Evolutionary conservation across 1,140 invertebrate species (phyloP).

Genomic region (Samia ricini): DNA sequence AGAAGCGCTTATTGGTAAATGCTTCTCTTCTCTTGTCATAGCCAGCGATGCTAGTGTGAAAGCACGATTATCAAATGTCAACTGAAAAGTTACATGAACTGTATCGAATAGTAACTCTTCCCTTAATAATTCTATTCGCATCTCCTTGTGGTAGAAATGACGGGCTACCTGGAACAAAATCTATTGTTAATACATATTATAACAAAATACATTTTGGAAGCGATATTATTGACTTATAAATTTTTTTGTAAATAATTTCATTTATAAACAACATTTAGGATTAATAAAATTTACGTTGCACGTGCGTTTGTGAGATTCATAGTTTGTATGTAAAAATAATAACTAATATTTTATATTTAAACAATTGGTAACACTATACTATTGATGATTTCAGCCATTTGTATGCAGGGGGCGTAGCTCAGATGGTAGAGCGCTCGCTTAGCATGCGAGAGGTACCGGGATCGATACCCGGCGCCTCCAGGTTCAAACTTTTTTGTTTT

Average conservation of each 20-base stretch:
- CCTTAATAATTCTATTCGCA: conserved; percentile 92
- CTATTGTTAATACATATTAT: neutral
- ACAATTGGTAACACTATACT: too few relatives aligned
- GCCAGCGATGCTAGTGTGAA: conserved; percentile 88
- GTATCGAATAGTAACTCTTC: conserved; percentile 93
- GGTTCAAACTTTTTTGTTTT: too few relatives aligned
- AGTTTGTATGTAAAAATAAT: too few relatives aligned
- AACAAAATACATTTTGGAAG: neutral
- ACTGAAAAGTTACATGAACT: conserved; percentile 95
- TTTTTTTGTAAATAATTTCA: too few relatives aligned
- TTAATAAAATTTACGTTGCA: too few relatives aligned
- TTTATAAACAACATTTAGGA: too few relatives aligned
- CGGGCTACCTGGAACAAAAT: conserved; percentile 83
- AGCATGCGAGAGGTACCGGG: conserved; percentile 29
- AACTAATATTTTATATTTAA: too few relatives aligned
- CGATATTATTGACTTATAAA: too few relatives aligned
- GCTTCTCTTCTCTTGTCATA: conserved; percentile 91
- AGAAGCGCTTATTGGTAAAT: conserved; percentile 90
- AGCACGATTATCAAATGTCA: conserved; percentile 96
- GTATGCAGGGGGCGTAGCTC: conserved; percentile 29
- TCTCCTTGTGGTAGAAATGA: conserved; percentile 95
- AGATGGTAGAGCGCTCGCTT: conserved; percentile 33
- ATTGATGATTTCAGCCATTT: too few relatives aligned
- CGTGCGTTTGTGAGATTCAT: too few relatives aligned
- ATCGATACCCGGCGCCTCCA: conserved; percentile 31